phyloP scores from a whole-genome alignment of 2,888 invertebrate genomes.

The Agrenia bidenticulata region DNA sequence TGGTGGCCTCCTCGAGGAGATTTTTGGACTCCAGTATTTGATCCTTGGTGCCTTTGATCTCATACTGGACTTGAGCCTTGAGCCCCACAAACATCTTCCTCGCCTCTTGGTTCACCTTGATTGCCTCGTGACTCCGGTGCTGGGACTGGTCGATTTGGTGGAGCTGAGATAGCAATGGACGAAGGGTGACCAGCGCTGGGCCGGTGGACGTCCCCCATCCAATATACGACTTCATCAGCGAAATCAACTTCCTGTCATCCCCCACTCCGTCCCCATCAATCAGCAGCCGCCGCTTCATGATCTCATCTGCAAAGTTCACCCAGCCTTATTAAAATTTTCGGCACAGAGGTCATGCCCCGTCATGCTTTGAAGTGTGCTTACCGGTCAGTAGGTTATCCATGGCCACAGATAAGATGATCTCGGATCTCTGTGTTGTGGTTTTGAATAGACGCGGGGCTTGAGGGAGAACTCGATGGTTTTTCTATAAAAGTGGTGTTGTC shows the following conservation, averaged over 20 bases:
- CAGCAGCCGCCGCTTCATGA: constrained; percentile 82
- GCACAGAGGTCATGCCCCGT: constrained; percentile 23
- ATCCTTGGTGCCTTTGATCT: constrained; percentile 75
- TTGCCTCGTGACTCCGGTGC: constrained; percentile 75
- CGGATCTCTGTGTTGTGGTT: too few relatives aligned
- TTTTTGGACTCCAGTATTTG: constrained; percentile 78
- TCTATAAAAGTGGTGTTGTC: too few relatives aligned
- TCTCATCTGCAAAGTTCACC: constrained; percentile 71
- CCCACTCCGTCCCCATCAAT: constrained; percentile 98
- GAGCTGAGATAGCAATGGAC: too few relatives aligned
- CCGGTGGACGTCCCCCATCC: constrained; percentile 62
- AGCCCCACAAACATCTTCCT: constrained; percentile 77
- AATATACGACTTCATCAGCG: constrained; percentile 71
- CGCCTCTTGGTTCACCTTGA: constrained; percentile 81
- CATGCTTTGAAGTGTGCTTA: too few relatives aligned
- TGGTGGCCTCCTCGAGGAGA: constrained; percentile 52
- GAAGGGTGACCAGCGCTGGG: too few relatives aligned
- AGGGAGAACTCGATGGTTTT: too few relatives aligned
- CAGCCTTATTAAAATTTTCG: background rate
- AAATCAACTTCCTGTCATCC: constrained; percentile 86
- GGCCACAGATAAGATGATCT: too few relatives aligned
- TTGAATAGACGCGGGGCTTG: too few relatives aligned
- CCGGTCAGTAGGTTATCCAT: constrained; percentile 9
- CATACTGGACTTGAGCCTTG: constrained; percentile 73
- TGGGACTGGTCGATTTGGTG: constrained; percentile 87